Evolutionary conservation across 2,797 vertebrate species (phyloP), one percentile per base, ranked within the genome.

Genomic region (Aldrovandia affinis): DNA sequence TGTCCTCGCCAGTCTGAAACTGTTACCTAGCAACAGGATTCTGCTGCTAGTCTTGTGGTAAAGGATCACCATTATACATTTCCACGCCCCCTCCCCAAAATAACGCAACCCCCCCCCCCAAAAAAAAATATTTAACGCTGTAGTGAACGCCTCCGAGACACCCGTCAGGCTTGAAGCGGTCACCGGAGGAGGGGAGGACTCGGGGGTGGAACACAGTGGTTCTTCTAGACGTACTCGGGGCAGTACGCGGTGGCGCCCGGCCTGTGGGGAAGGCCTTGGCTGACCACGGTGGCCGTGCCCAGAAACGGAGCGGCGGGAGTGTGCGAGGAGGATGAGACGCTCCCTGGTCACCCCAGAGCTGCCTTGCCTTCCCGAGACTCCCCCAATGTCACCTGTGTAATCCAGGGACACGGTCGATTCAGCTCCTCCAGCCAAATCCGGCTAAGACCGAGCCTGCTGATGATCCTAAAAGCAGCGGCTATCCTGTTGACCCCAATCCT

Each of bases 401-500:
- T 97, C 96, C 93, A 86, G 89, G 92, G 92, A 95, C 92, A 94
- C 92, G 87, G 96, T 96, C 96, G 96, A 96, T 92, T 96, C 94
- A 94, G 96, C 95, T 93, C 91, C 92, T 95, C 93, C 83, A 88
- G 91, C 89, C 94, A 97, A 98, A 99, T 98, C 97, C 97, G 94
- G 93, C 95, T 98, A 97, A 98, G 95, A 96, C 95, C 92, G 96
- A 96, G 95, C 95, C 96, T 95, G 96, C 94, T 96, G 96, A 95
- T 96, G 94, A 94, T 90, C 94, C 92, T 94, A 94, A 88, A 94
- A 95, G 93, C 92, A 94, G 93, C 89, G 92, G 90, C 93, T 92
- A 95, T 94, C 92, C 93, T 86, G 87, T 88, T 96, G 95, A 96
- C 96, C 96, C 93, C 88, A 94, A 94, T 97, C 93, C 91, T 93